phyloP scores from a whole-genome alignment of 2,797 vertebrate species.

The Zalophus californianus region DNA sequence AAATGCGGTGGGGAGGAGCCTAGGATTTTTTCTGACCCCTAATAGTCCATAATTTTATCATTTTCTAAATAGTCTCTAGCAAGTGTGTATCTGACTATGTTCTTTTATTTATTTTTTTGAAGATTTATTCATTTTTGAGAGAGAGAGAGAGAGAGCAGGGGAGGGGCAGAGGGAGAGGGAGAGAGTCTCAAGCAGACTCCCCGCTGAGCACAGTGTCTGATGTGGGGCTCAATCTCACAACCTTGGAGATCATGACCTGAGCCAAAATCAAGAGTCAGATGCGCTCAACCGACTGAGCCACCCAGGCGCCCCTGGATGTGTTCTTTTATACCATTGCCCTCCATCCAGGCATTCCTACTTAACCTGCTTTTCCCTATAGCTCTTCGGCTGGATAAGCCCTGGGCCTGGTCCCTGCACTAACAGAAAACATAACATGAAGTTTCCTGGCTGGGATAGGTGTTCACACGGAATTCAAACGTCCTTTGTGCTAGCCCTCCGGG shows the following conservation, averaged over 20 bases:
- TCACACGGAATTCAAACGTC: background rate
- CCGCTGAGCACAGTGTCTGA: background rate
- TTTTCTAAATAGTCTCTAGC: background rate
- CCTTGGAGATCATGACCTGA: background rate
- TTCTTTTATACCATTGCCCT: background rate
- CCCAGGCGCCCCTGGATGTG: background rate
- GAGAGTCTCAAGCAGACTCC: background rate
- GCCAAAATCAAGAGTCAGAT: background rate
- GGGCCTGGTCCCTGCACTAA: background rate
- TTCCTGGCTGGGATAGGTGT: background rate
- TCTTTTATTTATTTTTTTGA: background rate
- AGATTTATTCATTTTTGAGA: background rate
- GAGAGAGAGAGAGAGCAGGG: background rate
- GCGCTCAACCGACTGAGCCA: background rate
- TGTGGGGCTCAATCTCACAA: background rate
- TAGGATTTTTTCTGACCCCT: background rate
- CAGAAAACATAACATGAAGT: background rate
- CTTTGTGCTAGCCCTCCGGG: background rate
- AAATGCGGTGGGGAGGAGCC: background rate
- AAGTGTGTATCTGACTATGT: background rate
- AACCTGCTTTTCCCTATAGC: background rate
- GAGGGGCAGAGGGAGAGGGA: background rate
- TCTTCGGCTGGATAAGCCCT: background rate
- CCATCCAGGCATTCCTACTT: background rate
- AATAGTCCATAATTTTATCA: background rate